Percentiles rank a stretch among this genome's conserved stretches.
Conservation (phyloP, 2,888 invertebrate species). For the Anticlea derivata region DNA sequence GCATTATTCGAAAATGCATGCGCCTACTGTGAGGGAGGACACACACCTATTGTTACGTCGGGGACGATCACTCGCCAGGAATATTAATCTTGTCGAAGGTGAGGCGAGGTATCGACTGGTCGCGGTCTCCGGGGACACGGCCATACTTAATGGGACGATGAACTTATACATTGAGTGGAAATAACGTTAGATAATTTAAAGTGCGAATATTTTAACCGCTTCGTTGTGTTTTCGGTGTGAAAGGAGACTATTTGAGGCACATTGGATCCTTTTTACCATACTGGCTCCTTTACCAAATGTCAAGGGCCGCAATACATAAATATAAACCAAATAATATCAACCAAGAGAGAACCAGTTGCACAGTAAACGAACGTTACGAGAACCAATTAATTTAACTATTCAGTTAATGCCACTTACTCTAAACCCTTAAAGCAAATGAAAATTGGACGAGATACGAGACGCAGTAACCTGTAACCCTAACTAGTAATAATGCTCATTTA, state of each 20-base stretch:
- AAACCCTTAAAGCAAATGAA: slow-evolving; percentile 24
- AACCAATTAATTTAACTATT: slow-evolving; percentile 20
- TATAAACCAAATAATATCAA: no score
- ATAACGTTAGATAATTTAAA: slow-evolving; percentile 38
- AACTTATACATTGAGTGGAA: slow-evolving; percentile 56
- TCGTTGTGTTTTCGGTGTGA: slow-evolving; percentile 14
- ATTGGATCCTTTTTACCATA: no score
- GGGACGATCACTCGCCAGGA: slow-evolving; percentile 69
- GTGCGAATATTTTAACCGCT: slow-evolving; percentile 34
- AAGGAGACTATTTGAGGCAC: no score
- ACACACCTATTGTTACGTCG: slow-evolving; percentile 72
- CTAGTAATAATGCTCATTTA: slow-evolving; percentile 31
- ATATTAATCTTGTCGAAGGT: slow-evolving; percentile 79
- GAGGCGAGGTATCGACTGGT: slow-evolving; percentile 56
- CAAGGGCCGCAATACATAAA: no score
- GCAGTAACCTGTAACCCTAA: slow-evolving; percentile 24
- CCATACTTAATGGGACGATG: slow-evolving; percentile 65
- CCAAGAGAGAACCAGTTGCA: no score
- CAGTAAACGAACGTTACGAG: slow-evolving; percentile 3
- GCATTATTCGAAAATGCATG: slow-evolving; percentile 81
- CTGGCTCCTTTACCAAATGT: no score
- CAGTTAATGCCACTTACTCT: slow-evolving; percentile 18
- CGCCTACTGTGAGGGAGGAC: slow-evolving; percentile 68
- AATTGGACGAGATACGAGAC: slow-evolving; percentile 27
- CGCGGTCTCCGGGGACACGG: slow-evolving; percentile 54